Base-by-base conservation (phyloP, 2,113 vertebrate genomes). In the Phaethon lepturus region DNA sequence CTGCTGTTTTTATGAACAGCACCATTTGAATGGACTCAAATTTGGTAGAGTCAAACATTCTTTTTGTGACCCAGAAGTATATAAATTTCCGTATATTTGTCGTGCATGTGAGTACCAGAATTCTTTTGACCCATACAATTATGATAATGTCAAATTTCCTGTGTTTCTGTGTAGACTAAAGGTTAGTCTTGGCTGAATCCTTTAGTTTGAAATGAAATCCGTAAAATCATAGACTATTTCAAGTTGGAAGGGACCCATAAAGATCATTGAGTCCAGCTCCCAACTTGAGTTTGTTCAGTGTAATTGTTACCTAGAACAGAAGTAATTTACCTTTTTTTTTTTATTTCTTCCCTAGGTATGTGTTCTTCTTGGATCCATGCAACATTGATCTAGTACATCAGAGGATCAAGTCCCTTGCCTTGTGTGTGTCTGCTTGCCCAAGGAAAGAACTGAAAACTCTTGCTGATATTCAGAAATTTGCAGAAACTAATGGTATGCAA, bases 341-440 rank as follows among this genome's bases (percentile, higher is more conserved):
- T 40, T 92, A 80, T 95, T 93, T 59, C 53, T 84, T 31, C 78
- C 92, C 52, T 97, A 99, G 99, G 98, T 99, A 99, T 71, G 99
- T 99, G 15, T 99, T 99, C 98, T 99, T 99, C 98, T 96, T 99
- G 99, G 99, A 99, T 95, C 99, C 99, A 15, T 99, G 99, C 96
- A 99, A 99, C 95, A 98, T 99, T 82, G 99, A 99, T 97, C 96
- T 99, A 50, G 98, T 99, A 64, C 98, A 99, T 95, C 98, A 99
- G 98, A 99, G 98, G 96, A 99, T 99, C 94, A 99, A 98, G 71
- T 99, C 99, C 29, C 75, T 99, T 98, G 99, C 99, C 23, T 97
- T 99, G 73, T 99, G 99, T 85, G 99, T 99, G 56, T 98, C 99
- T 44, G 98, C 98, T 93, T 99, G 99, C 92, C 99, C 99, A 47